Evolutionary conservation across 2,113 vertebrate genomes (phyloP).

Genomic region (Nibea coibor): DNA sequence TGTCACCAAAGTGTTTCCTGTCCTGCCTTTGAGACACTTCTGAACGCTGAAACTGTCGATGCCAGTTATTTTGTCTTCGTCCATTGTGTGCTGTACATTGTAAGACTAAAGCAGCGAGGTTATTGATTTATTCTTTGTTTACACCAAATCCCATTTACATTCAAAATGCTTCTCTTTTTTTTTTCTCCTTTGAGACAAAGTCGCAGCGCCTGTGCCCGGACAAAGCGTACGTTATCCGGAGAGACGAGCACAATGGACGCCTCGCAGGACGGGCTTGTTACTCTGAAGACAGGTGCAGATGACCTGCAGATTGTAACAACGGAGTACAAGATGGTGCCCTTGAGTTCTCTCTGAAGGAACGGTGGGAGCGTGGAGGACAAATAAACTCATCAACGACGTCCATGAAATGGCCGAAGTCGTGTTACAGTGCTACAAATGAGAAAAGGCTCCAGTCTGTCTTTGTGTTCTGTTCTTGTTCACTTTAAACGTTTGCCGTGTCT

Average conservation of each 20-base stretch:
- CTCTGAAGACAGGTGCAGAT: conserved; percentile 5
- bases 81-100: background rate
- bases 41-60: conserved; percentile 13
- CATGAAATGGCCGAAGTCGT: background rate
- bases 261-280: background rate
- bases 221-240: conserved; percentile 6
- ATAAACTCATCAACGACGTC: background rate
- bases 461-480: background rate
- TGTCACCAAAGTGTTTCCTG: conserved; percentile 1
- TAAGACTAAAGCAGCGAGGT: conserved; percentile 21
- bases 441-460: background rate
- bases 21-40: background rate
- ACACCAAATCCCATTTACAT: conserved; percentile 52
- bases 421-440: background rate
- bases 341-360: background rate
- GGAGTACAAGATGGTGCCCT: background rate
- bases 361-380: conserved; percentile 2
- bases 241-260: conserved; percentile 8
- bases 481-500: conserved; percentile 7
- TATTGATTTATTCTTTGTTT: conserved; percentile 57
- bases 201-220: background rate
- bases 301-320: conserved; percentile 7
- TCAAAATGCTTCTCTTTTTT: conserved; percentile 16
- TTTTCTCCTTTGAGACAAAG: conserved; percentile 34
- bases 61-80: conserved; percentile 20